phyloP scores from a whole-genome alignment of 2,888 invertebrate species.

The Melanophora roralis region DNA sequence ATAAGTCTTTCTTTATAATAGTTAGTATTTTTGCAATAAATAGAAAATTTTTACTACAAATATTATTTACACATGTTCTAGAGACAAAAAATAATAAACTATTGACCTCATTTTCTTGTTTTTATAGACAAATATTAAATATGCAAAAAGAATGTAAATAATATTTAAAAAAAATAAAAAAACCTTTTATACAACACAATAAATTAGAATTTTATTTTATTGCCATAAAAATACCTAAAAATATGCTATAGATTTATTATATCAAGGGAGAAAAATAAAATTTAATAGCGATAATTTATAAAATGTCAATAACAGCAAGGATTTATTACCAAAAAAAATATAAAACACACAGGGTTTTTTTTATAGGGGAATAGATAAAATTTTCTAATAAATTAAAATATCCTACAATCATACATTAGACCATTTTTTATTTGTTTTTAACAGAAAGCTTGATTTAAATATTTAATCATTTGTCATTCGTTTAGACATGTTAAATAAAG shows the following conservation, averaged over 20 bases:
- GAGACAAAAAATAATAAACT: constrained; percentile 69
- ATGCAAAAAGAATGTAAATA: neutral
- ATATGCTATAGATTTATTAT: constrained; percentile 1
- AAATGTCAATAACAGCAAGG: constrained; percentile 56
- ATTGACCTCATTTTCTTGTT: constrained; percentile 70
- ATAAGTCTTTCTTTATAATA: constrained; percentile 1
- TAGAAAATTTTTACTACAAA: constrained; percentile 1
- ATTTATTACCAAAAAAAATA: constrained; percentile 34
- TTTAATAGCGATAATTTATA: constrained; percentile 44
- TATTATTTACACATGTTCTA: constrained; percentile 62
- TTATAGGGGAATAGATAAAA: constrained; percentile 28
- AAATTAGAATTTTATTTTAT: constrained; percentile 9
- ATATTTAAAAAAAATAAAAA: too few species aligned
- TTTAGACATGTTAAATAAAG: neutral
- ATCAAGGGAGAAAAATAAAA: neutral
- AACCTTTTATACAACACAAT: too few species aligned
- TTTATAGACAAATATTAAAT: neutral
- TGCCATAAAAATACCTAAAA: constrained; percentile 33
- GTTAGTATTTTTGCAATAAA: neutral
- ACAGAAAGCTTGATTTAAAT: constrained; percentile 23
- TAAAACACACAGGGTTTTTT: neutral
- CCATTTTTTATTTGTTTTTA: constrained; percentile 3
- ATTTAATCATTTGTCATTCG: constrained; percentile 39
- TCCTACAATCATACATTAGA: constrained; percentile 42
- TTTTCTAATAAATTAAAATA: constrained; percentile 41